Evolutionary conservation across 2,888 invertebrate species (phyloP), one percentile per base, ranked within the genome.

Genomic region (Nesidiocoris tenuis): DNA sequence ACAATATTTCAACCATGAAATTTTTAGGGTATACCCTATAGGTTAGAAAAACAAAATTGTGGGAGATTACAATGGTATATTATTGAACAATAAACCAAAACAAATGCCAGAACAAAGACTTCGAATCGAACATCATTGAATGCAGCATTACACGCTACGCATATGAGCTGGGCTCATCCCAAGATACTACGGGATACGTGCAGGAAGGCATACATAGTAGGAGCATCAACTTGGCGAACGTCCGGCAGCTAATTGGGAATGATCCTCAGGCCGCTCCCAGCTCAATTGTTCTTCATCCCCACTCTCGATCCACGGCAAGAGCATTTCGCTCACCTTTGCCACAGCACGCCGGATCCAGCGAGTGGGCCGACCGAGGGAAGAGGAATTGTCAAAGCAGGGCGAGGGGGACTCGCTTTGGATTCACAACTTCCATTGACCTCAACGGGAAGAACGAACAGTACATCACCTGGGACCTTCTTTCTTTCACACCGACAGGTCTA

Each of bases 201-300:
- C 39, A 39, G 39, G 39, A 3, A 3, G 12, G 39, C 39, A 39
- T 39, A 39, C 39, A 12, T 39, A 39, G 12, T 39, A 39, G 1
- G 64, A 16, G 1, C 2, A 23, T 23, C 39, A 39, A 65, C 65
- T 65, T 39, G 25, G 65, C 22, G 16, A 54, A 67, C 67, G 67
- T 67, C 67, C 55, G 67, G 67, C 21, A 21, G 55, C 55, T 55
- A 55, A 67, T 67, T 54, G 67, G 21, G 65, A 67, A 67, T 67
- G 39, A 67, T 67, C 22, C 22, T 25, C 7, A 17, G 19, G 54
- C 67, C 67, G 54, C 67, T 39, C 67, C 67, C 67, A 67, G 22
- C 55, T 54, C 67, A 55, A 67, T 67, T 67, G 67, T 67, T 67
- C 67, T 39, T 39, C 39, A n/a, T n/a, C 39, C 39, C 39, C 12